These are phyloP conservation scores for Serinus canaria DNA, from an alignment of 2,113 vertebrate genomes.

Conservation along the genomic window DNA sequence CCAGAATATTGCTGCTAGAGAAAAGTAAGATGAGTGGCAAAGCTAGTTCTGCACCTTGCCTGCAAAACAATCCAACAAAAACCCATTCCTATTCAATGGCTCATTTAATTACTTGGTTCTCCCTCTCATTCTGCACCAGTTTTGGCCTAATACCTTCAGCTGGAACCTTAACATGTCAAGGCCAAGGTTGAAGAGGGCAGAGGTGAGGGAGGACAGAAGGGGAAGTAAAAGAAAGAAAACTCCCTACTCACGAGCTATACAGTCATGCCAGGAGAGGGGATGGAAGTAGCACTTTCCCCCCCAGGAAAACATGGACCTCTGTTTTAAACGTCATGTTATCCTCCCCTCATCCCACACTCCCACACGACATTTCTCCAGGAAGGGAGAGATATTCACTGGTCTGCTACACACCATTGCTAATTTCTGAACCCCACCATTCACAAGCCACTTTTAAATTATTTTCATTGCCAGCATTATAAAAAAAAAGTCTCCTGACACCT, in stretches of 20 bases:
- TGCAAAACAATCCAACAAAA: background rate
- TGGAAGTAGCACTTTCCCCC: background rate
- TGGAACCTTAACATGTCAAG: background rate
- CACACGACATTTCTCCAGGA: background rate
- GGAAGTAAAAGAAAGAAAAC: background rate
- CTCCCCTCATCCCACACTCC: background rate
- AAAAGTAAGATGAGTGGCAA: background rate
- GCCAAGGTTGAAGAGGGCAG: background rate
- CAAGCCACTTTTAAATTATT: background rate
- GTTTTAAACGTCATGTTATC: background rate
- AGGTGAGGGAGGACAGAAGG: background rate
- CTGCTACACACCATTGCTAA: background rate
- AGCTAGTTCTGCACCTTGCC: background rate
- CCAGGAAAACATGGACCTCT: background rate
- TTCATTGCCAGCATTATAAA: background rate
- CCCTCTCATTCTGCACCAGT: background rate
- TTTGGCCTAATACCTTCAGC: background rate
- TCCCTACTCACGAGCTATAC: background rate
- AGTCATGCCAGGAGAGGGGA: background rate
- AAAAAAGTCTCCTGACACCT: background rate
- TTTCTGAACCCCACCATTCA: background rate
- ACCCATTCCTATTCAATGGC: background rate
- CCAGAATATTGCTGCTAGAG: slow-evolving; percentile 1
- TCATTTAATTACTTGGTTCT: background rate
- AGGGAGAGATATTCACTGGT: background rate